A percentile compares a stretch with the other conserved stretches of the same genome.
These are phyloP conservation scores for Helicoverpa zea DNA, from an alignment of 1,140 invertebrate genomes.

Conservation along the genomic window DNA sequence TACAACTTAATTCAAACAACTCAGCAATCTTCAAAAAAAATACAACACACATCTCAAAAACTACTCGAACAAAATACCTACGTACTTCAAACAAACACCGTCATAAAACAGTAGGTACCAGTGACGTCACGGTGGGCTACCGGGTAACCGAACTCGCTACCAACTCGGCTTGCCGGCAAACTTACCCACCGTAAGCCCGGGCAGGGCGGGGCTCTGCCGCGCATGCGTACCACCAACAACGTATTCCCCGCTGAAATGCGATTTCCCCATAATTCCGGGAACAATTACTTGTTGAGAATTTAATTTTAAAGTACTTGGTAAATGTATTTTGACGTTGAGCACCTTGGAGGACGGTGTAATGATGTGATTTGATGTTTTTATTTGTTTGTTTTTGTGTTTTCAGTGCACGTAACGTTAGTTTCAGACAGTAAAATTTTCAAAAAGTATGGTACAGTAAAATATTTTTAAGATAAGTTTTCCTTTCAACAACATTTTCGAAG, in stretches of 20 bases:
- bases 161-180: conserved; percentile 33
- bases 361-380: conserved; percentile 34
- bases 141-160: conserved; percentile 39
- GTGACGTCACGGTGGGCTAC: conserved; percentile 32
- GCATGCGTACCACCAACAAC: conserved; percentile 64
- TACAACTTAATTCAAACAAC: no score
- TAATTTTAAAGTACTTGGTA: conserved; percentile 55
- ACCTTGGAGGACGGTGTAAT: conserved; percentile 35
- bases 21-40: not conserved
- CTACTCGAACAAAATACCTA: not conserved
- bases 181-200: conserved; percentile 54
- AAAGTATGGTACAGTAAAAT: no score
- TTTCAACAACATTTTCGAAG: no score
- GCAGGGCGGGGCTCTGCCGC: conserved; percentile 76
- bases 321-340: conserved; percentile 33
- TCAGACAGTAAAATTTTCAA: no score
- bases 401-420: not conserved
- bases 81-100: conserved; percentile 12
- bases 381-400: conserved; percentile 16
- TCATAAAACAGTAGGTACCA: conserved; percentile 4
- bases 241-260: conserved; percentile 54
- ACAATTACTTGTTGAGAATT: conserved; percentile 61
- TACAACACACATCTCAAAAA: not conserved
- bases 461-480: no score
- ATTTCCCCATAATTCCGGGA: conserved; percentile 71